A percentile compares a stretch with the other conserved stretches of the same genome.
These are phyloP conservation scores for Rousettus leschenaultii DNA, from an alignment of 2,113 vertebrate species.

Conservation along the genomic window DNA sequence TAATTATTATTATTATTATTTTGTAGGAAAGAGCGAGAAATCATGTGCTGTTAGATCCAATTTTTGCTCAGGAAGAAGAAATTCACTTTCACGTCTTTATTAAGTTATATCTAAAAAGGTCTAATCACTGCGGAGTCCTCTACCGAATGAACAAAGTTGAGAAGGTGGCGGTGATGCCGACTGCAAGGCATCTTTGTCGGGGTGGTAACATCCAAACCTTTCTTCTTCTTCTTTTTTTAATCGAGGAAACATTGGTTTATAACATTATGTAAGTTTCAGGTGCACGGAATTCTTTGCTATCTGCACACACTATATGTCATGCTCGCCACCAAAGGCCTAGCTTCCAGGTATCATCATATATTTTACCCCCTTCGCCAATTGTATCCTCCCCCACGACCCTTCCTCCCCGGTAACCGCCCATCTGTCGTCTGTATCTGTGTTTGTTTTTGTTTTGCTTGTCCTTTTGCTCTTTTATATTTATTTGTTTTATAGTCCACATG, in stretches of 20 bases:
- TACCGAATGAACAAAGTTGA: neutral
- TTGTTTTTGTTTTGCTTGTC: neutral
- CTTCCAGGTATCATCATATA: too few species aligned
- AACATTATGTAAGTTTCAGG: too few species aligned
- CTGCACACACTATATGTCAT: too few species aligned
- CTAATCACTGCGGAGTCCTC: neutral
- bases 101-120: constrained; percentile 9
- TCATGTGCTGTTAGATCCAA: neutral
- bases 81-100: constrained; percentile 32
- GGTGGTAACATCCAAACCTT: neutral
- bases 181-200: neutral
- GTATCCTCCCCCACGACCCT: too few species aligned
- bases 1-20: too few species aligned
- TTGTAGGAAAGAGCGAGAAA: neutral
- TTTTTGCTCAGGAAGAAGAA: constrained; percentile 8
- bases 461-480: too few species aligned
- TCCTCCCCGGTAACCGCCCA: too few species aligned
- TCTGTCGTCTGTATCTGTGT: neutral
- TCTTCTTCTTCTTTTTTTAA: neutral
- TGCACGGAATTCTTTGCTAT: too few species aligned
- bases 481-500: too few species aligned
- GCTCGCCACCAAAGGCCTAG: too few species aligned
- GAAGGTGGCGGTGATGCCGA: neutral
- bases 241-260: neutral
- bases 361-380: too few species aligned